Conservation (phyloP, 2,888 invertebrate species). For the Cylloceria caligata region DNA sequence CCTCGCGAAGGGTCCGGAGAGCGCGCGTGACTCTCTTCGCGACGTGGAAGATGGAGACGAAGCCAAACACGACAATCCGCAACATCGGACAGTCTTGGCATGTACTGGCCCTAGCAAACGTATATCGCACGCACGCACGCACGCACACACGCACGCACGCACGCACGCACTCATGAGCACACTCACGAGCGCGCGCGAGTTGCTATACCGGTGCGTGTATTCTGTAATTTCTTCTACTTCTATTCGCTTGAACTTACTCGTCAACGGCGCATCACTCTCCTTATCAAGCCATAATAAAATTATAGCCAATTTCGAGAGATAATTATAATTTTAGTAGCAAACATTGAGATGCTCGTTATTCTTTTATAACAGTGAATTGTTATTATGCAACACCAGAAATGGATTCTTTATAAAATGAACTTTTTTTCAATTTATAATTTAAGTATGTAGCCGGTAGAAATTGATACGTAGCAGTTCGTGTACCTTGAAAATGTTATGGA, state of each 20-base stretch:
- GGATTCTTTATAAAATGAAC: neutral
- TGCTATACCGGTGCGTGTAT: neutral
- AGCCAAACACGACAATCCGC: neutral
- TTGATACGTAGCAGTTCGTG: too few species aligned
- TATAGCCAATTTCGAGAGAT: neutral
- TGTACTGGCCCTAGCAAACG: too few species aligned
- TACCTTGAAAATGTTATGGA: too few species aligned
- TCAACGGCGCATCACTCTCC: neutral
- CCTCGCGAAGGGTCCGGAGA: neutral
- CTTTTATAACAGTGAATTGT: neutral
- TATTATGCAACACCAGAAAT: neutral
- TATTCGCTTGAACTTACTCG: conserved; percentile 5
- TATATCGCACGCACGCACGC: too few species aligned
- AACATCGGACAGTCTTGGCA: neutral
- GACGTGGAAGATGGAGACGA: conserved; percentile 11
- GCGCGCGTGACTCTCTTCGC: neutral
- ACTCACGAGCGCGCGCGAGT: too few species aligned
- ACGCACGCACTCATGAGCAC: too few species aligned
- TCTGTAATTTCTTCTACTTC: neutral
- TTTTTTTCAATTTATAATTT: neutral
- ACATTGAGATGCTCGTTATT: neutral
- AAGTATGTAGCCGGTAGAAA: too few species aligned
- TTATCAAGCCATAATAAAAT: neutral
- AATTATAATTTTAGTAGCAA: neutral
- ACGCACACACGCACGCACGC: too few species aligned